Evolutionary conservation across 1,140 invertebrate species (phyloP).

Genomic region (Bombus confusus): DNA sequence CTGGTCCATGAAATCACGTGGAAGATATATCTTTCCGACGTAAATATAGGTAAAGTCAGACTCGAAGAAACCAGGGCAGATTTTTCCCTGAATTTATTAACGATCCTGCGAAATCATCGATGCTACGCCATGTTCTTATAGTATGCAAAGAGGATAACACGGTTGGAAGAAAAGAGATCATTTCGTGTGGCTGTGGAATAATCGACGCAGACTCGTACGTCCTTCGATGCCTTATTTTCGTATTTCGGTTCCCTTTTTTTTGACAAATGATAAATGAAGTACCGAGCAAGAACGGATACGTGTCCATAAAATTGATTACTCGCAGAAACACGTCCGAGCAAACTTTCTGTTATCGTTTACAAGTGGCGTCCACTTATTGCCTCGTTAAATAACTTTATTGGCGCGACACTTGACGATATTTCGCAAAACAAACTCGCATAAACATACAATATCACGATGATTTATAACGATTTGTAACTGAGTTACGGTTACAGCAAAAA

Average conservation of each 20-base stretch:
- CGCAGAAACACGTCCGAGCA: not conserved
- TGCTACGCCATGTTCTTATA: too few species aligned
- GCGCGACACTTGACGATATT: slow-evolving; percentile 2
- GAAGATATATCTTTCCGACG: not conserved
- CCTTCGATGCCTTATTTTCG: not conserved
- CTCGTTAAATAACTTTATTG: not conserved
- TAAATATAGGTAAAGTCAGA: not conserved
- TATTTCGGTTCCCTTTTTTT: not conserved
- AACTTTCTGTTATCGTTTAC: slow-evolving; percentile 10
- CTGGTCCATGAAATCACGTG: not conserved
- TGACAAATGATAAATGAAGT: slow-evolving; percentile 18
- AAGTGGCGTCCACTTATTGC: not conserved
- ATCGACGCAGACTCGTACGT: not conserved
- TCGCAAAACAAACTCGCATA: slow-evolving; percentile 1
- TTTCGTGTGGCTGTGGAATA: not conserved
- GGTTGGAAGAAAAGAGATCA: too few species aligned
- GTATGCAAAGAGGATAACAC: too few species aligned
- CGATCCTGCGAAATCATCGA: too few species aligned
- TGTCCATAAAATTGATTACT: slow-evolving; percentile 29
- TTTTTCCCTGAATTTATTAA: not conserved
- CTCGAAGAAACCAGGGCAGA: not conserved
- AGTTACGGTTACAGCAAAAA: too few species aligned
- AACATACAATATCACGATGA: too few species aligned
- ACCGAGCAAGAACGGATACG: not conserved
- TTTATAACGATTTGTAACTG: too few species aligned